These are phyloP conservation scores for Drusus annulatus DNA, from an alignment of 1,140 invertebrate species.

Conservation along the genomic window DNA sequence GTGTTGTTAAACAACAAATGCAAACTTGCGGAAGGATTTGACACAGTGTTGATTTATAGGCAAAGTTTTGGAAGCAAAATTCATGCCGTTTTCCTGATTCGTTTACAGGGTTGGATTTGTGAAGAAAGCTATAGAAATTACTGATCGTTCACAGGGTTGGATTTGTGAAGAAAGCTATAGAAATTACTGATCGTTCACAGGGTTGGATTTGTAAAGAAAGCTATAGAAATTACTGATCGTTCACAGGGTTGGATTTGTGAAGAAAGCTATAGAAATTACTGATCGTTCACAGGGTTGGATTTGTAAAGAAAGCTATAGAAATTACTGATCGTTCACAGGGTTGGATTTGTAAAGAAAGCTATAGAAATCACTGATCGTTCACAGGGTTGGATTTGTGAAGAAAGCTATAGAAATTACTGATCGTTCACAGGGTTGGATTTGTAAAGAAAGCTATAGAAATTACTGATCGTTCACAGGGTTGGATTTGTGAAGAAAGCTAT, in stretches of 20 bases:
- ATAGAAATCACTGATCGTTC: too few relatives aligned
- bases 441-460: too few relatives aligned
- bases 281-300: too few relatives aligned
- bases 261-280: not conserved
- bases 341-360: too few relatives aligned
- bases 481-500: too few relatives aligned
- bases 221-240: not conserved
- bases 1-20: constrained; percentile 29
- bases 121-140: not conserved
- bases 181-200: not conserved
- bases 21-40: constrained; percentile 24
- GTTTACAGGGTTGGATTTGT: constrained; percentile 21
- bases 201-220: constrained; percentile 16
- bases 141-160: not conserved
- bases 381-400: too few relatives aligned
- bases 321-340: too few relatives aligned
- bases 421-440: too few relatives aligned
- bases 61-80: constrained; percentile 23
- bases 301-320: too few relatives aligned
- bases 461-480: too few relatives aligned
- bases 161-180: constrained; percentile 7
- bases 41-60: constrained; percentile 32
- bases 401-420: too few relatives aligned
- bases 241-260: constrained; percentile 22
- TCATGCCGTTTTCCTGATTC: constrained; percentile 19